phyloP scores from a whole-genome alignment of 2,113 vertebrate species.

The Kobus ellipsiprymnus region DNA sequence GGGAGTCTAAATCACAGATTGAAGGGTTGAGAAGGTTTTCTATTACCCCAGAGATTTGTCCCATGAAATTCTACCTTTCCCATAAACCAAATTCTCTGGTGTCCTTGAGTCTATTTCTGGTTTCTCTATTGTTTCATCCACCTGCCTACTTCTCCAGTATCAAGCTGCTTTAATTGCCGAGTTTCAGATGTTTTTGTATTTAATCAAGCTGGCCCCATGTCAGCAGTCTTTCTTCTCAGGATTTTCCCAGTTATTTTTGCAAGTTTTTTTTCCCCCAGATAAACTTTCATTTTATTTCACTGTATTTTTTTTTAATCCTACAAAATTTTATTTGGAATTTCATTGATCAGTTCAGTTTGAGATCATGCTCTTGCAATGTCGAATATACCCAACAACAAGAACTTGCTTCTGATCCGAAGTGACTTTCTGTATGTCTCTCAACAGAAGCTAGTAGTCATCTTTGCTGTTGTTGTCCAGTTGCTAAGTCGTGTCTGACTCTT shows the following conservation, averaged over 20 bases:
- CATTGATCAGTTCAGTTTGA: not conserved
- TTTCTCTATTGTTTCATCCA: not conserved
- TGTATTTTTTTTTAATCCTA: not conserved
- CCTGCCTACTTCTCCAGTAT: not conserved
- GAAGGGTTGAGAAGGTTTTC: not conserved
- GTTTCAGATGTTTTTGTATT: not conserved
- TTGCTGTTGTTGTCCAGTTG: not conserved
- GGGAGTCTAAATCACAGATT: not conserved
- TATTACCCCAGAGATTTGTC: not conserved
- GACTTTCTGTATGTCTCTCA: not conserved
- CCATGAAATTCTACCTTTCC: not conserved
- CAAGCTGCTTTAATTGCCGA: not conserved
- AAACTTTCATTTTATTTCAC: not conserved
- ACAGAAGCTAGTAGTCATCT: not conserved
- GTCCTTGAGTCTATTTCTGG: constrained; percentile 2
- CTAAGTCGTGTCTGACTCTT: not conserved
- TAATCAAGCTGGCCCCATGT: not conserved
- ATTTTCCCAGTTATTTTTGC: constrained; percentile 1
- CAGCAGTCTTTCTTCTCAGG: not conserved
- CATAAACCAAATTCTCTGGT: not conserved
- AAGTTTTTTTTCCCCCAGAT: not conserved
- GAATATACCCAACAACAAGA: not conserved
- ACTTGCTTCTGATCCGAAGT: not conserved
- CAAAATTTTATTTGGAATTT: not conserved
- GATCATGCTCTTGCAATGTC: not conserved